phyloP scores from a whole-genome alignment of 2,888 invertebrate species.

The Spatulosminthurus flaviceps region DNA sequence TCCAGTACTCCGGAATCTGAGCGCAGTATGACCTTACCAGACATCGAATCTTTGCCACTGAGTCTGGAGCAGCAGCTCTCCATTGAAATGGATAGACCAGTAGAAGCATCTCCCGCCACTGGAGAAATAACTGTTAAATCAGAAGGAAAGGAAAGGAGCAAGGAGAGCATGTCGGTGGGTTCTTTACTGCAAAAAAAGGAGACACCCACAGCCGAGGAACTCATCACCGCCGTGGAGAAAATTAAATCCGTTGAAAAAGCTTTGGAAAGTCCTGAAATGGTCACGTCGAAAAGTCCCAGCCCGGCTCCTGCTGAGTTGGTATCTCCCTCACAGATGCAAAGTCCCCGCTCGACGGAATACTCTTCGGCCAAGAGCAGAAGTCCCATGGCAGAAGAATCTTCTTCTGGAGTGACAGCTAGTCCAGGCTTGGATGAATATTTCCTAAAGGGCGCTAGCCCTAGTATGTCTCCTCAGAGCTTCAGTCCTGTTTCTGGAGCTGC shows the following conservation, averaged over 20 bases:
- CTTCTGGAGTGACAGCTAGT: constrained; percentile 44
- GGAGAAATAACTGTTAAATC: no score
- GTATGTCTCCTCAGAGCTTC: neutral
- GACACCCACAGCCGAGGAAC: constrained; percentile 45
- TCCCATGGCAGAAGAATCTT: constrained; percentile 39
- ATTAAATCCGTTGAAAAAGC: constrained; percentile 8
- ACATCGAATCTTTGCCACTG: no score
- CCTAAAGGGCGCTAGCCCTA: constrained; percentile 25
- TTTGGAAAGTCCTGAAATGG: neutral
- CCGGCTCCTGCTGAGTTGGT: constrained; percentile 6
- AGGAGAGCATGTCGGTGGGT: neutral
- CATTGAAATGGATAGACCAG: neutral
- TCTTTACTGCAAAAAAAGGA: constrained; percentile 9
- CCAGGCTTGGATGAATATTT: constrained; percentile 45
- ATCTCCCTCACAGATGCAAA: constrained; percentile 27
- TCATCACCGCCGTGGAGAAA: constrained; percentile 43
- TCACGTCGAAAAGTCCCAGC: neutral
- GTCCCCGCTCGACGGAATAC: constrained; percentile 33
- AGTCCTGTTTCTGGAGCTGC: neutral
- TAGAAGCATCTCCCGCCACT: no score
- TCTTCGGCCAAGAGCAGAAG: constrained; percentile 44
- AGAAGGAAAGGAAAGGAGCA: neutral
- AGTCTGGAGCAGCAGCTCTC: neutral
- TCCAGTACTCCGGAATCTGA: neutral
- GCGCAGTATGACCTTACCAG: no score